phyloP scores from a whole-genome alignment of 2,888 invertebrate genomes.

The Stenoptilia bipunctidactyla region DNA sequence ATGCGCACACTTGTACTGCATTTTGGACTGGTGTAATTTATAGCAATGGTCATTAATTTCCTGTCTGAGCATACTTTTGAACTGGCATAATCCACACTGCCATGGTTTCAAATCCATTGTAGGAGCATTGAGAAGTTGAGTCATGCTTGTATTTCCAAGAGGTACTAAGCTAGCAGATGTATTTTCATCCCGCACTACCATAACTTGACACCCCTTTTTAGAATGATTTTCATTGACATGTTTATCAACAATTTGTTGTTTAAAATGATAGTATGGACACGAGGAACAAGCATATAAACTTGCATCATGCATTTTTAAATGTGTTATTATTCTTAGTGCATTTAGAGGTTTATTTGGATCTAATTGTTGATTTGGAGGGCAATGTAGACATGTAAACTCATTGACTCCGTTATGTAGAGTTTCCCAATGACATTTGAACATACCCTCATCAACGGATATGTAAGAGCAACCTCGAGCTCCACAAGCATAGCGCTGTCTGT shows the following conservation, averaged over 20 bases:
- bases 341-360: slow-evolving; percentile 55
- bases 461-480: slow-evolving; percentile 79
- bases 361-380: slow-evolving; percentile 68
- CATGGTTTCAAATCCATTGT: slow-evolving; percentile 73
- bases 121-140: slow-evolving; percentile 23
- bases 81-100: slow-evolving; percentile 79
- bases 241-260: slow-evolving; percentile 73
- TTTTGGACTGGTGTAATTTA: slow-evolving; percentile 72
- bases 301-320: slow-evolving; percentile 82
- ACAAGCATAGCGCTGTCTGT: slow-evolving; percentile 76
- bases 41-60: slow-evolving; percentile 74
- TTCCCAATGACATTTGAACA: slow-evolving; percentile 79
- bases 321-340: slow-evolving; percentile 75
- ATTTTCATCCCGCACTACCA: slow-evolving; percentile 42
- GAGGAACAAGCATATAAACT: slow-evolving; percentile 79
- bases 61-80: slow-evolving; percentile 68
- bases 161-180: slow-evolving; percentile 19
- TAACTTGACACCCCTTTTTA: slow-evolving; percentile 46
- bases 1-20: slow-evolving; percentile 78
- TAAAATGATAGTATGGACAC: slow-evolving; percentile 77
- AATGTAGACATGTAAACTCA: slow-evolving; percentile 79
- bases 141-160: slow-evolving; percentile 15
- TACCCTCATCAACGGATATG: slow-evolving; percentile 77
- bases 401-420: slow-evolving; percentile 75
- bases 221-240: slow-evolving; percentile 75